Evolutionary conservation across 92 coral and sea anemone species (phyloP).

Genomic region (Siderastrea siderea): DNA sequence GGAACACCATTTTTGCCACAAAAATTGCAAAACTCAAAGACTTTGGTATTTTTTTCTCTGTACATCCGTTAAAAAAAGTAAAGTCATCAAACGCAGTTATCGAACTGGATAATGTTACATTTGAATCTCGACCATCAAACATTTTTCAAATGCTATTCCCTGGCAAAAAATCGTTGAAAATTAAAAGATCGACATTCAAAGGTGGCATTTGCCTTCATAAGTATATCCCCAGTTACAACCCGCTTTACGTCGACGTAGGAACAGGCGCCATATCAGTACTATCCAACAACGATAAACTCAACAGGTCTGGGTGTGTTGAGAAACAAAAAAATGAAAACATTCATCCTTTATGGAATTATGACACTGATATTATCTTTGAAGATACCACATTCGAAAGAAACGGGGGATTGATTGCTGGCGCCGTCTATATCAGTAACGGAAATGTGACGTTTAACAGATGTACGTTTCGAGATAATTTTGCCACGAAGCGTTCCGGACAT

Average conservation of each 20-base stretch:
- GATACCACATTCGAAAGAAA: constrained; percentile 32
- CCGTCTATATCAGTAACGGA: constrained; percentile 29
- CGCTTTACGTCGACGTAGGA: neutral
- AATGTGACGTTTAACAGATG: constrained; percentile 18
- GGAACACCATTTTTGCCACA: constrained; percentile 6
- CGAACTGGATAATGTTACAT: constrained; percentile 26
- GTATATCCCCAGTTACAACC: too few species aligned
- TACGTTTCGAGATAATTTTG: constrained; percentile 36
- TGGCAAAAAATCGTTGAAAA: too few species aligned
- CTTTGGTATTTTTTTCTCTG: neutral
- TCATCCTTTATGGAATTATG: constrained; percentile 53
- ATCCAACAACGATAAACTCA: neutral
- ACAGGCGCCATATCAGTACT: constrained; percentile 18
- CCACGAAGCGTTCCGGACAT: constrained; percentile 15
- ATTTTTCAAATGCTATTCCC: neutral
- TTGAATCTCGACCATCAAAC: constrained; percentile 1
- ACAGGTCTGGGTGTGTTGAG: too few species aligned
- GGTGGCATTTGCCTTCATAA: neutral
- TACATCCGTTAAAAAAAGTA: neutral
- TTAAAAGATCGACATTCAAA: too few species aligned
- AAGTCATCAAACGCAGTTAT: constrained; percentile 8
- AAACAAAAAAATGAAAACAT: neutral
- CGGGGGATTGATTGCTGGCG: constrained; percentile 33
- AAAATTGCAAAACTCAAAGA: neutral
- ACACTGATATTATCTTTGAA: constrained; percentile 32